A percentile compares a stretch with the other conserved stretches of the same genome.
phyloP scores from a whole-genome alignment of 2,888 invertebrate genomes.

The Acrobasis consociella region DNA sequence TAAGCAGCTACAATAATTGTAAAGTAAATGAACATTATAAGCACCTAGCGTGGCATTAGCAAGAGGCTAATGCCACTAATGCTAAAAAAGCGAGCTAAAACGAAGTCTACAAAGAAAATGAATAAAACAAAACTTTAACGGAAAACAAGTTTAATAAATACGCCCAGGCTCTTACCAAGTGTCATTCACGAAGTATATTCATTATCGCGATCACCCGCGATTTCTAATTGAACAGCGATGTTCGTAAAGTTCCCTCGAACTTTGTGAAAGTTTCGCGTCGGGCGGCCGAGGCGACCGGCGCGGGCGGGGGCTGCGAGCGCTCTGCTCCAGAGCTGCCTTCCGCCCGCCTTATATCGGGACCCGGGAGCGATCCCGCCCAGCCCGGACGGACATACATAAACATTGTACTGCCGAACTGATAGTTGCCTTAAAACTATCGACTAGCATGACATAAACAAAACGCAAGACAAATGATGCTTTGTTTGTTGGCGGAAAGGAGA shows the following conservation, averaged over 20 bases:
- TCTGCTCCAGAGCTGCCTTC: conserved; percentile 55
- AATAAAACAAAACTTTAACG: conserved; percentile 1
- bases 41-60: background rate
- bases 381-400: conserved; percentile 11
- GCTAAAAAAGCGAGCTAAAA: background rate
- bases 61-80: background rate
- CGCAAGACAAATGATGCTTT: conserved; percentile 33
- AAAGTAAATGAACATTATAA: background rate
- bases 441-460: conserved; percentile 23
- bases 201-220: conserved; percentile 25
- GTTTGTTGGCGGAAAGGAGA: conserved; percentile 17
- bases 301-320: conserved; percentile 57
- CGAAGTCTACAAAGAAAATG: background rate
- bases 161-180: conserved; percentile 23
- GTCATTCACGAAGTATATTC: conserved; percentile 14
- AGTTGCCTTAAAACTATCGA: conserved; percentile 23
- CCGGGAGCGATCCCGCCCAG: conserved; percentile 22
- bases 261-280: conserved; percentile 51
- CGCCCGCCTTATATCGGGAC: conserved; percentile 63
- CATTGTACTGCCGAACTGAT: conserved; percentile 17
- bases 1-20: no score
- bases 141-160: conserved; percentile 17
- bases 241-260: conserved; percentile 39
- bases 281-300: conserved; percentile 47
- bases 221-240: conserved; percentile 24